Evolutionary conservation across 2,888 invertebrate genomes (phyloP).

Genomic region (Brenthis hecate): DNA sequence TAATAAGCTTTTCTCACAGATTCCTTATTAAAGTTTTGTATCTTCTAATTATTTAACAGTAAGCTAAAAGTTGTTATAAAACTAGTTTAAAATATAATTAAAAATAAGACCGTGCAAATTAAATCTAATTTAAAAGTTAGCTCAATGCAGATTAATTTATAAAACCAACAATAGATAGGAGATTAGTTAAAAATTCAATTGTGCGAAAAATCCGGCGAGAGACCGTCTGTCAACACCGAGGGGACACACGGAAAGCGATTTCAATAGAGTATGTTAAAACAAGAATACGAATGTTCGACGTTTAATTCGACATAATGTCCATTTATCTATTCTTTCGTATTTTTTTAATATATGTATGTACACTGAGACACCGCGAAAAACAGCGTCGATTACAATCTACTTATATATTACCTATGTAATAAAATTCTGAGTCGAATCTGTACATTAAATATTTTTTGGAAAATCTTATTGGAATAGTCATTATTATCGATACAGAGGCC

Average conservation of each 20-base stretch:
- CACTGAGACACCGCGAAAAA: too few species aligned
- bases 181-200: constrained; percentile 76
- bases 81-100: neutral
- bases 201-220: constrained; percentile 64
- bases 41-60: neutral
- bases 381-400: too few species aligned
- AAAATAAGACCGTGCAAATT: constrained; percentile 16
- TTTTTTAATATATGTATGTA: neutral
- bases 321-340: neutral
- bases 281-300: constrained; percentile 4
- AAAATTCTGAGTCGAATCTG: too few species aligned
- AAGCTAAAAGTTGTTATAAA: neutral
- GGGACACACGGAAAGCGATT: constrained; percentile 9
- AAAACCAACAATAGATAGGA: constrained; percentile 54
- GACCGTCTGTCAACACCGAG: constrained; percentile 46
- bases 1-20: too few species aligned
- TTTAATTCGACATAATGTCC: constrained; percentile 12
- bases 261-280: constrained; percentile 10
- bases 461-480: too few species aligned
- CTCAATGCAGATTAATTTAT: constrained; percentile 56
- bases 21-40: too few species aligned
- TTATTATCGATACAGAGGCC: too few species aligned
- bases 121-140: constrained; percentile 25
- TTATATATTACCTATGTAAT: too few species aligned
- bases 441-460: too few species aligned